Evolutionary conservation across 2,797 vertebrate species (phyloP).

Genomic region (Sebastes miniatus): DNA sequence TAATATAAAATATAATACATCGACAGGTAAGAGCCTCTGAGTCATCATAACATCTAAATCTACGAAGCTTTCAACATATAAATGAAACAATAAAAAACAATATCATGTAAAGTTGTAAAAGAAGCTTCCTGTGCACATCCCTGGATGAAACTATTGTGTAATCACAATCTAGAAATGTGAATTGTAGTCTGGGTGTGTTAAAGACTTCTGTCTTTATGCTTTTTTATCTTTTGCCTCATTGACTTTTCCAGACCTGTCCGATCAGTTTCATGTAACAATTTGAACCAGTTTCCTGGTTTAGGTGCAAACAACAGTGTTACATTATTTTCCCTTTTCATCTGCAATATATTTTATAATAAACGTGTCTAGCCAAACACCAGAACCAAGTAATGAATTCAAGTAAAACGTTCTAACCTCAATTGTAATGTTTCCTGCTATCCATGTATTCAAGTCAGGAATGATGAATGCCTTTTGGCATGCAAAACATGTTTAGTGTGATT

Average conservation of each 20-base stretch:
- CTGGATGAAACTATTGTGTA: not conserved
- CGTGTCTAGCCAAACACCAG: slow-evolving; percentile 20
- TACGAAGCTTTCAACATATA: not conserved
- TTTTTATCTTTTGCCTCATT: not conserved
- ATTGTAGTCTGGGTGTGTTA: not conserved
- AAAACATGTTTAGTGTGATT: slow-evolving; percentile 25
- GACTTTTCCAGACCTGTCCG: not conserved
- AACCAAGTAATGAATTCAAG: slow-evolving; percentile 36
- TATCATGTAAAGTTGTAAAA: not conserved
- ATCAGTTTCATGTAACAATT: slow-evolving; percentile 3
- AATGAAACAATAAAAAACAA: not conserved
- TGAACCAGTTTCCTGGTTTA: slow-evolving; percentile 1
- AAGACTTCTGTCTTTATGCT: not conserved
- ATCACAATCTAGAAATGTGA: not conserved
- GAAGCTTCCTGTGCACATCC: not conserved
- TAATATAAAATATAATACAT: not conserved
- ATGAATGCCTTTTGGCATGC: slow-evolving; percentile 44
- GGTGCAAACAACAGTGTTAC: not conserved
- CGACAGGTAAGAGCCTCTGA: not conserved
- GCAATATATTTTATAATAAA: slow-evolving; percentile 10
- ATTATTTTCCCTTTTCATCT: slow-evolving; percentile 6
- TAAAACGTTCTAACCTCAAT: slow-evolving; percentile 16
- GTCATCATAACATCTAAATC: not conserved
- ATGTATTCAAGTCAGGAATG: slow-evolving; percentile 25
- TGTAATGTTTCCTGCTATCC: slow-evolving; percentile 40